Conservation (phyloP, 2,888 invertebrate species). For the Xanthostigma xanthostigma region DNA sequence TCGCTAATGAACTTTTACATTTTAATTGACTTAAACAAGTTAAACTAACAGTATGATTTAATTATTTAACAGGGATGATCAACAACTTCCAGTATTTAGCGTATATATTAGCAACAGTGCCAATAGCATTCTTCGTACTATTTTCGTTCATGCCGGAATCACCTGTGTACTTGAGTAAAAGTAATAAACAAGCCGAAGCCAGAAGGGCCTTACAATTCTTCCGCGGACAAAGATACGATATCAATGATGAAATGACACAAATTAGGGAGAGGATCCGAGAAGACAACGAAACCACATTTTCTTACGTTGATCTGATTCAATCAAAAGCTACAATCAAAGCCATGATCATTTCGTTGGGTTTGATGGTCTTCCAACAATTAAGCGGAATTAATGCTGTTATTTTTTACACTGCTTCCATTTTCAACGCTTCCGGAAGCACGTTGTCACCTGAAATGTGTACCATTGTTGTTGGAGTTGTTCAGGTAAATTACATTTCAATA, state of each 20-base stretch:
- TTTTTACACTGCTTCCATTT: slow-evolving; percentile 24
- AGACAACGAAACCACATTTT: slow-evolving; percentile 29
- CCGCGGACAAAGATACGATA: slow-evolving; percentile 41
- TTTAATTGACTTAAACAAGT: slow-evolving; percentile 4
- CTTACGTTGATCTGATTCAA: slow-evolving; percentile 31
- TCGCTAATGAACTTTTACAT: too few relatives aligned
- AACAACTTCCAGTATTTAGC: slow-evolving; percentile 30
- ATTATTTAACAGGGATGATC: slow-evolving; percentile 22
- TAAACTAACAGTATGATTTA: slow-evolving; percentile 9
- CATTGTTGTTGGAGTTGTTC: slow-evolving; percentile 30
- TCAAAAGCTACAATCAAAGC: slow-evolving; percentile 17
- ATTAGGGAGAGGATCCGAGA: slow-evolving; percentile 33
- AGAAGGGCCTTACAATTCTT: slow-evolving; percentile 42
- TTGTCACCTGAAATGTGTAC: slow-evolving; percentile 23
- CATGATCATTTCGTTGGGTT: slow-evolving; percentile 21
- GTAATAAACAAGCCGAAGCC: slow-evolving; percentile 40
- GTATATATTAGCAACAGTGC: slow-evolving; percentile 26
- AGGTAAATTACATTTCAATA: slow-evolving; percentile 16
- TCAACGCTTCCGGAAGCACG: slow-evolving; percentile 20
- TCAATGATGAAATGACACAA: slow-evolving; percentile 36
- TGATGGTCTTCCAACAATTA: slow-evolving; percentile 32
- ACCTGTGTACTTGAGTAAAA: slow-evolving; percentile 43
- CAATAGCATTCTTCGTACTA: slow-evolving; percentile 27
- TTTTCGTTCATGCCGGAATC: slow-evolving; percentile 56
- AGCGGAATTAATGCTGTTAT: slow-evolving; percentile 27